These are phyloP conservation scores for Rhagoletis pomonella DNA, from an alignment of 1,140 invertebrate species.

Conservation along the genomic window DNA sequence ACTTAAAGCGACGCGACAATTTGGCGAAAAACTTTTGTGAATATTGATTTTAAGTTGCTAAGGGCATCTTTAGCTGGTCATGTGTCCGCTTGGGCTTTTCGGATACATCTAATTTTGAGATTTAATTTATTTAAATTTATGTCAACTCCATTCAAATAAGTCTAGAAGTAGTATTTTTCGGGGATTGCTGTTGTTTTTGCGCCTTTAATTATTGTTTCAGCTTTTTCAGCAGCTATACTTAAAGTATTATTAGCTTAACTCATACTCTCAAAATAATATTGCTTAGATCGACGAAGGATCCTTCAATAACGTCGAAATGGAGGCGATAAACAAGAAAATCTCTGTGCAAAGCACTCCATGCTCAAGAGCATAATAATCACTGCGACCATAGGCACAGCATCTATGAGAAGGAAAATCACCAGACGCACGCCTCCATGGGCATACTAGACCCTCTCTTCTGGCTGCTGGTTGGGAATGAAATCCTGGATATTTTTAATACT, in stretches of 20 bases:
- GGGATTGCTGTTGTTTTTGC: not conserved
- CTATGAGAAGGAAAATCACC: not conserved
- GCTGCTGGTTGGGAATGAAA: no score
- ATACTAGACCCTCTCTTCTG: not conserved
- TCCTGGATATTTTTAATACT: no score
- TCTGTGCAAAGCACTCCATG: not conserved
- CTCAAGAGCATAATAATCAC: not conserved
- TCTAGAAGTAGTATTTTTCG: not conserved
- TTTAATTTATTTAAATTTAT: no score
- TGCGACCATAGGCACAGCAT: not conserved
- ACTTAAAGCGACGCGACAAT: not conserved
- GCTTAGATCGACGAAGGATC: not conserved
- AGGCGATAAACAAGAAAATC: no score
- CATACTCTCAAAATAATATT: slow-evolving; percentile 24
- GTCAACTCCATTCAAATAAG: no score
- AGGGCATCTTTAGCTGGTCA: not conserved
- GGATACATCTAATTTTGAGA: no score
- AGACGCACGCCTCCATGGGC: not conserved
- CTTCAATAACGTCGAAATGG: not conserved
- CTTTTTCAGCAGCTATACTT: not conserved
- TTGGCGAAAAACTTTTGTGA: slow-evolving; percentile 10
- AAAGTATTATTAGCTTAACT: slow-evolving; percentile 35
- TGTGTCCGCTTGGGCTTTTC: not conserved
- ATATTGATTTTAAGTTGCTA: not conserved
- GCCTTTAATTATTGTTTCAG: slow-evolving; percentile 13